Evolutionary conservation across 1,140 invertebrate species (phyloP).

Genomic region (Episyrphus balteatus): DNA sequence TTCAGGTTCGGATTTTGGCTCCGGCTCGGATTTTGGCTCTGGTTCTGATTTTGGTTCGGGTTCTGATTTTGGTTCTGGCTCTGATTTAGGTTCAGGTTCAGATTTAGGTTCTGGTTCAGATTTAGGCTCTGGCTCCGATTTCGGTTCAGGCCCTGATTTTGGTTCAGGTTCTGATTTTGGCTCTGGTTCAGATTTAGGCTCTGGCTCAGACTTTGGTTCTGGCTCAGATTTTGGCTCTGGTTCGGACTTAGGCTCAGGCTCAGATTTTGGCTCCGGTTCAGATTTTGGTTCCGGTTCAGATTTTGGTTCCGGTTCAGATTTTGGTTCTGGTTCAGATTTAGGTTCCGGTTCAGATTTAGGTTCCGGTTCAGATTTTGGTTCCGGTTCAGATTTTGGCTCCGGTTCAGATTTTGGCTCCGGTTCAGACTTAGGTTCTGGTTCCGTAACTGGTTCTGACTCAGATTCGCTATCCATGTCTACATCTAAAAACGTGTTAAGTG

Average conservation of each 20-base stretch:
- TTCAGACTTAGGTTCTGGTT: slow-evolving; percentile 37
- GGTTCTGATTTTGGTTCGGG: slow-evolving; percentile 31
- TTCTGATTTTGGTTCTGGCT: slow-evolving; percentile 17
- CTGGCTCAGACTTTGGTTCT: slow-evolving; percentile 34
- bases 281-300: slow-evolving; percentile 40
- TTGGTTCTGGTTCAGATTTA: slow-evolving; percentile 36
- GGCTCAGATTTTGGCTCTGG: slow-evolving; percentile 37
- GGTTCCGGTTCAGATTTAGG: slow-evolving; percentile 39
- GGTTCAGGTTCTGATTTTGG: slow-evolving; percentile 29
- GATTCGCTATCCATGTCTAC: slow-evolving; percentile 17
- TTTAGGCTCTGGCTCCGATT: slow-evolving; percentile 28
- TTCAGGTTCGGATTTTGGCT: slow-evolving; percentile 26
- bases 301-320: slow-evolving; percentile 37
- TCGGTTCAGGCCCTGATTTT: slow-evolving; percentile 15
- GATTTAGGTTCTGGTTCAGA: slow-evolving; percentile 20
- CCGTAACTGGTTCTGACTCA: slow-evolving; percentile 32
- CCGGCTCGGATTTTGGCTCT: slow-evolving; percentile 26
- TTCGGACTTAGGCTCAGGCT: slow-evolving; percentile 40
- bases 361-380: slow-evolving; percentile 40
- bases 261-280: slow-evolving; percentile 40
- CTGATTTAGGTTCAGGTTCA: slow-evolving; percentile 24
- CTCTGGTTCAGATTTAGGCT: slow-evolving; percentile 34
- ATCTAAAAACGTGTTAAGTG: slow-evolving; percentile 7
- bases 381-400: slow-evolving; percentile 36
- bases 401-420: slow-evolving; percentile 39